Evolutionary conservation across 23 tunicate species (phyloP).

Genomic region (Halocynthia roretzi): DNA sequence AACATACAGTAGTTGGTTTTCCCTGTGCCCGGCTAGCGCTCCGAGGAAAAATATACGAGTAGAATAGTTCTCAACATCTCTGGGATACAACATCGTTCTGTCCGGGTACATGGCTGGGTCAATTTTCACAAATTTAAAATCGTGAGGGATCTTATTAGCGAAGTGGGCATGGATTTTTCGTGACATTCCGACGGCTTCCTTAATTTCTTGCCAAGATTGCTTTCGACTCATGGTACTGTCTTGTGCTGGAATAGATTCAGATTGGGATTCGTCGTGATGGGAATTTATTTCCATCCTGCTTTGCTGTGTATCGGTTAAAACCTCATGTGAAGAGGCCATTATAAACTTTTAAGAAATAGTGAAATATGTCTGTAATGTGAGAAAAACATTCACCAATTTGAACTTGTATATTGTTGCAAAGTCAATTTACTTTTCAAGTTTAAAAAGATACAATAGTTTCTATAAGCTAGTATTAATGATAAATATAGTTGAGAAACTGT

Average conservation of each 20-base stretch:
- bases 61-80: constrained; percentile 9
- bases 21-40: constrained; percentile 48
- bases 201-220: constrained; percentile 48
- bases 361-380: too few relatives aligned
- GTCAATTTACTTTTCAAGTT: too few relatives aligned
- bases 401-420: too few relatives aligned
- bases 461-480: too few relatives aligned
- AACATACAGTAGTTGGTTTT: constrained; percentile 57
- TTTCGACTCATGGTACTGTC: not conserved
- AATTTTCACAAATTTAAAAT: constrained; percentile 44
- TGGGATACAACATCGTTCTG: not conserved
- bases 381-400: too few relatives aligned
- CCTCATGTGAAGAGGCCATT: constrained; percentile 29
- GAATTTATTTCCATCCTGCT: too few relatives aligned
- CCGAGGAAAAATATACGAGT: constrained; percentile 61
- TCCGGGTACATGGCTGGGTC: constrained; percentile 10
- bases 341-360: not conserved
- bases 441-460: too few relatives aligned
- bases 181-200: constrained; percentile 35
- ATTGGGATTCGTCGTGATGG: too few relatives aligned
- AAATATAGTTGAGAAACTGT: too few relatives aligned
- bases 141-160: constrained; percentile 76
- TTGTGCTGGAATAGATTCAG: too few relatives aligned
- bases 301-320: constrained; percentile 1
- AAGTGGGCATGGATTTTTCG: constrained; percentile 61